phyloP scores from a whole-genome alignment of 2,888 invertebrate species.

The Napeogenes inachia region DNA sequence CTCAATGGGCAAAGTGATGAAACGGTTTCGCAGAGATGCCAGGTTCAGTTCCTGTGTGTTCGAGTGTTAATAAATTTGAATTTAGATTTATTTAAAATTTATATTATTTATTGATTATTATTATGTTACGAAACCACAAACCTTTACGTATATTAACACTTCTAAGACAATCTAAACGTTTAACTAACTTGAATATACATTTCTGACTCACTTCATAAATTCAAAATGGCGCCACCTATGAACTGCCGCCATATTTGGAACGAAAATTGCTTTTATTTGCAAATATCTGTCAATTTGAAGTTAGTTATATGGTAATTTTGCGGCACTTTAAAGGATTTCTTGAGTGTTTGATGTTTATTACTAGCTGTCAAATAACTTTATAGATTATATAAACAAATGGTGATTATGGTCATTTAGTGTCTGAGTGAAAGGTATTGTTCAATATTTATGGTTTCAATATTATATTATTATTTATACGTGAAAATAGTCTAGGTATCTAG shows the following conservation, averaged over 20 bases:
- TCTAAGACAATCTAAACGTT: constrained; percentile 19
- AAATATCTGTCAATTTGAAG: constrained; percentile 30
- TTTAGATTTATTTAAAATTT: too few relatives aligned
- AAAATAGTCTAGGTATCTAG: too few relatives aligned
- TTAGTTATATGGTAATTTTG: constrained; percentile 32
- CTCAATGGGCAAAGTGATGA: too few relatives aligned
- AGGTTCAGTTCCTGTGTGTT: too few relatives aligned
- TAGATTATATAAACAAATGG: constrained; percentile 7
- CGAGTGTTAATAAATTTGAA: too few relatives aligned
- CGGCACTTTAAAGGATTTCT: constrained; percentile 30
- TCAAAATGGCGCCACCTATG: constrained; percentile 41
- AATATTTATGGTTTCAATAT: too few relatives aligned
- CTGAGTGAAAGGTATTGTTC: constrained; percentile 6
- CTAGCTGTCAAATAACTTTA: constrained; percentile 16
- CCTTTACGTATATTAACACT: constrained; percentile 19
- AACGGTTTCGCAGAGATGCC: too few relatives aligned
- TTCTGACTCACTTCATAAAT: constrained; percentile 27
- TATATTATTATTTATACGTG: too few relatives aligned
- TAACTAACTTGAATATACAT: constrained; percentile 22
- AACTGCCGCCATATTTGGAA: constrained; percentile 39
- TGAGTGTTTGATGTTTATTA: constrained; percentile 27
- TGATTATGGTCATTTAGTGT: constrained; percentile 1
- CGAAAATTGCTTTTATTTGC: constrained; percentile 35
- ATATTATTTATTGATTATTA: too few relatives aligned
- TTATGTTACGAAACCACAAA: constrained; percentile 10